Conservation (phyloP, 2,113 vertebrate species). For the Phycodurus eques region DNA sequence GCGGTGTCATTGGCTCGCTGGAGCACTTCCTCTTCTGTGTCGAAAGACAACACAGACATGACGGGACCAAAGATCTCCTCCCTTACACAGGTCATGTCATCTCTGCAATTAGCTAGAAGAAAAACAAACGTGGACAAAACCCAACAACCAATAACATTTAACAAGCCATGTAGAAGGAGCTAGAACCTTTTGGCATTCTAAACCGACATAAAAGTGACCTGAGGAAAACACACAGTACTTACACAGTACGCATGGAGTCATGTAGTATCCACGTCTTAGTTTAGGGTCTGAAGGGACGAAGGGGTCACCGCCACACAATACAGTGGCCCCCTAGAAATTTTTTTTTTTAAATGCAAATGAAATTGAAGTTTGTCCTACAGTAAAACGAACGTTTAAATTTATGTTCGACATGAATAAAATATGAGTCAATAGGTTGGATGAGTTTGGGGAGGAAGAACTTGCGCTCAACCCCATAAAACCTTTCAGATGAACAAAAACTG, state of each 20-base stretch:
- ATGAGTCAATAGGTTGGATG: background rate
- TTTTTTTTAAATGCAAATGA: background rate
- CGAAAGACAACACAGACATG: slow-evolving; percentile 91
- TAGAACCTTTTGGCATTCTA: background rate
- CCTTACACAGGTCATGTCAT: slow-evolving; percentile 91
- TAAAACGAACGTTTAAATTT: too few relatives aligned
- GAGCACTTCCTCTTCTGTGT: slow-evolving; percentile 88
- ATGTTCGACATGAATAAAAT: background rate
- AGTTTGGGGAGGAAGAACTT: background rate
- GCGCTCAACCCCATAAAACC: too few relatives aligned
- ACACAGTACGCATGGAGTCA: slow-evolving; percentile 91
- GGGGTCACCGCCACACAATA: slow-evolving; percentile 86
- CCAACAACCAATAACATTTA: background rate
- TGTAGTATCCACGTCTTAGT: slow-evolving; percentile 86
- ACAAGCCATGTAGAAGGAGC: background rate
- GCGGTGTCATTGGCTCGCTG: slow-evolving; percentile 83
- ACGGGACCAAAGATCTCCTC: slow-evolving; percentile 99
- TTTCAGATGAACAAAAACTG: too few relatives aligned
- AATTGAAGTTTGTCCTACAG: background rate
- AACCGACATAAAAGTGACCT: background rate
- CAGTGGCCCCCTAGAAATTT: slow-evolving; percentile 83
- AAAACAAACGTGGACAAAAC: background rate
- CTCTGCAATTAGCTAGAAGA: slow-evolving; percentile 81
- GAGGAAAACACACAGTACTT: slow-evolving; percentile 32
- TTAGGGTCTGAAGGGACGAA: slow-evolving; percentile 83